Conservation (phyloP, 2,888 invertebrate species). For the Callyntrura sp. region DNA sequence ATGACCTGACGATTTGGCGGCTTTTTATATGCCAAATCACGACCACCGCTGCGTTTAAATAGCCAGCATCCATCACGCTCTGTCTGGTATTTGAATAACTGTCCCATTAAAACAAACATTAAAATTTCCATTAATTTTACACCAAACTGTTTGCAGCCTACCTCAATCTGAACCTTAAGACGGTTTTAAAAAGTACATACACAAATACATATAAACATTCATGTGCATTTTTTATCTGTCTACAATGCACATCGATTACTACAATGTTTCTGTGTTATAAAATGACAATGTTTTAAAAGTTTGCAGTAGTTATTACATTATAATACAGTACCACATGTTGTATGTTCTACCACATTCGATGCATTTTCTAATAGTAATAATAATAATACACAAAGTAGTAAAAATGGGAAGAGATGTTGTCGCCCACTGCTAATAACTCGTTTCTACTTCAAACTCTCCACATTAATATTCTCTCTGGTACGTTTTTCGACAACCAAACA, state of each 20-base stretch:
- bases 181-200: not conserved
- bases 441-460: conserved; percentile 43
- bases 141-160: conserved; percentile 63
- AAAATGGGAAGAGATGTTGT: conserved; percentile 43
- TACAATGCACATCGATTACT: no score
- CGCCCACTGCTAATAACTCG: conserved; percentile 64
- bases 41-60: conserved; percentile 76
- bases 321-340: no score
- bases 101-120: conserved; percentile 76
- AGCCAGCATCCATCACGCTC: conserved; percentile 74
- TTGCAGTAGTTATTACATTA: no score
- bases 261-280: no score
- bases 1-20: conserved; percentile 56
- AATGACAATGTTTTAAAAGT: no score
- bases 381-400: no score
- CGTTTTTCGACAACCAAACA: not conserved
- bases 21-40: conserved; percentile 71
- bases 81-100: conserved; percentile 71
- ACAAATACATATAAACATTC: not conserved
- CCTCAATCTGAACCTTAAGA: conserved; percentile 13
- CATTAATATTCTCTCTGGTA: conserved; percentile 30
- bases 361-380: conserved; percentile 60
- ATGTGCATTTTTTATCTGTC: no score
- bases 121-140: conserved; percentile 69
- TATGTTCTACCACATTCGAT: no score